Percentiles rank a stretch among this genome's conserved stretches.
Conservation (phyloP, 2,113 vertebrate genomes). For the Cnemophilus loriae region DNA sequence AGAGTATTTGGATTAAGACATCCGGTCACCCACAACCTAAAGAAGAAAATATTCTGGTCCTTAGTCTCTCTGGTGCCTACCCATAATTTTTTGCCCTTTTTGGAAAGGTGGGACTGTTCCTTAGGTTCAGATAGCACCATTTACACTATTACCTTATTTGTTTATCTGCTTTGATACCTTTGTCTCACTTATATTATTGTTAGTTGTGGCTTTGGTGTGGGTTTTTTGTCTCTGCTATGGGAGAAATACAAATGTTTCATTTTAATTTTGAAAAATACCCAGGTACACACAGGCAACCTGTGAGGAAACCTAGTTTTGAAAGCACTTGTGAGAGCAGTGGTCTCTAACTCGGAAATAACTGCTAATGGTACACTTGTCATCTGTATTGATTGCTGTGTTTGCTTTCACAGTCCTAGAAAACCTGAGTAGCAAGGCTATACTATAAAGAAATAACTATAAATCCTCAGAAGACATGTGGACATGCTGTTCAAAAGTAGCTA, state of each 20-base stretch:
- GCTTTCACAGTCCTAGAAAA: not conserved
- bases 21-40: conserved; percentile 22
- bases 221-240: not conserved
- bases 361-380: not conserved
- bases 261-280: not conserved
- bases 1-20: conserved; percentile 55
- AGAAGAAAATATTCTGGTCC: conserved; percentile 44
- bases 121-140: not conserved
- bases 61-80: conserved; percentile 28
- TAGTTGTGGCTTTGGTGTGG: not conserved
- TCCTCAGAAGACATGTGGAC: not conserved
- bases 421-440: not conserved
- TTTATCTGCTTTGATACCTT: not conserved
- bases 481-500: not conserved
- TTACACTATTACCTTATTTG: not conserved
- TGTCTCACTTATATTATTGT: not conserved
- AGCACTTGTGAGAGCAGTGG: not conserved
- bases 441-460: not conserved
- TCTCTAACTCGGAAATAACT: not conserved
- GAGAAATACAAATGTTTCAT: not conserved
- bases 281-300: not conserved
- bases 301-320: not conserved
- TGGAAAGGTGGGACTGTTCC: not conserved
- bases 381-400: not conserved
- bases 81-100: conserved; percentile 3